A percentile compares a stretch with the other conserved stretches of the same genome.
Conservation (phyloP, 2,888 invertebrate genomes). For the Cybosia mesomella region DNA sequence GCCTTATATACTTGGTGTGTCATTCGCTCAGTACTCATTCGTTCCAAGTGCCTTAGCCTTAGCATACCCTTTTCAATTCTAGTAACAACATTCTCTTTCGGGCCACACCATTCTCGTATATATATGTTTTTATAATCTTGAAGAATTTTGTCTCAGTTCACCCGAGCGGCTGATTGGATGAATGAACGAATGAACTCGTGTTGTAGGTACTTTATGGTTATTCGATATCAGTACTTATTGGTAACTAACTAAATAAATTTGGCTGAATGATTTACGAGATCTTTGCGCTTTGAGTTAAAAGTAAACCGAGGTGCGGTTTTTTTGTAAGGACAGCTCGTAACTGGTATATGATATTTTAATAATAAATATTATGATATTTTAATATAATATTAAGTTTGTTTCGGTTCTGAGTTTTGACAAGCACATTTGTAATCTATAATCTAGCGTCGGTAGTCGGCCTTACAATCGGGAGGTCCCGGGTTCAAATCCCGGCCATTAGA, state of each 20-base stretch:
- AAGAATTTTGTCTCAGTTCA: conserved; percentile 13
- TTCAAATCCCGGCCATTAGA: too few species aligned
- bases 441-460: too few species aligned
- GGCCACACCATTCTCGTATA: too few species aligned
- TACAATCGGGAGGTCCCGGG: too few species aligned
- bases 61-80: too few species aligned
- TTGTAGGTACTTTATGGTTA: conserved; percentile 3
- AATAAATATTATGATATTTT: not conserved
- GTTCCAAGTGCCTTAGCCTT: too few species aligned
- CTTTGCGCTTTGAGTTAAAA: conserved; percentile 5
- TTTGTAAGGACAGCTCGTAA: not conserved
- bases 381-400: not conserved
- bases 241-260: not conserved
- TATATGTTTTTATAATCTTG: too few species aligned
- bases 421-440: too few species aligned
- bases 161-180: conserved; percentile 26
- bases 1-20: too few species aligned
- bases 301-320: not conserved
- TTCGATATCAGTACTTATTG: not conserved
- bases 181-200: conserved; percentile 23
- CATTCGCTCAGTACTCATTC: too few species aligned
- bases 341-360: not conserved
- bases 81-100: too few species aligned
- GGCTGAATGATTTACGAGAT: not conserved
- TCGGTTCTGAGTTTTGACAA: not conserved